These are phyloP conservation scores for Noctua comes DNA, from an alignment of 2,888 invertebrate species.

Conservation along the genomic window DNA sequence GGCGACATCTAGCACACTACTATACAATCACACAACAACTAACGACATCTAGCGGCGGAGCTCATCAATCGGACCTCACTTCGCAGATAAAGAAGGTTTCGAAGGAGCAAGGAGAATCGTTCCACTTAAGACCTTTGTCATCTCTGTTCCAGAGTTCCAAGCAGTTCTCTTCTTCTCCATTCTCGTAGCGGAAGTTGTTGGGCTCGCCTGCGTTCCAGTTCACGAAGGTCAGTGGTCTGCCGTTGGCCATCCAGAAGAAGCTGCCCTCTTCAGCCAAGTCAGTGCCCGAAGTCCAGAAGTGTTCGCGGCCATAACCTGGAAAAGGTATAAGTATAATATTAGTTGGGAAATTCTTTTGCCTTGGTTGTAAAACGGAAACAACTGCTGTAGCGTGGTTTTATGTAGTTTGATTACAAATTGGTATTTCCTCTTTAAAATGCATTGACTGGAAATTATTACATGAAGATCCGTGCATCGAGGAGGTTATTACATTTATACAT, in stretches of 20 bases:
- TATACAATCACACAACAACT: constrained; percentile 74
- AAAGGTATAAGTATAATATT: constrained; percentile 47
- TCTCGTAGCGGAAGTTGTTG: constrained; percentile 98
- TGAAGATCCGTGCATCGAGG: background rate
- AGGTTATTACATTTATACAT: background rate
- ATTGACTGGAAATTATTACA: constrained; percentile 25
- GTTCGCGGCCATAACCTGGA: constrained; percentile 96
- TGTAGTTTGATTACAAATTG: constrained; percentile 15
- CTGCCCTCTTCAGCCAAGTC: constrained; percentile 97
- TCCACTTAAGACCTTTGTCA: constrained; percentile 97
- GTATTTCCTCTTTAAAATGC: constrained; percentile 14
- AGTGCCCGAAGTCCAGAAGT: constrained; percentile 98
- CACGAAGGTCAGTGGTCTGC: constrained; percentile 96
- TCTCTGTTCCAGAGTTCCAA: constrained; percentile 97
- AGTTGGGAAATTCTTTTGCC: constrained; percentile 1
- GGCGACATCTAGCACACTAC: constrained; percentile 78
- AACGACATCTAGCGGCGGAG: constrained; percentile 53
- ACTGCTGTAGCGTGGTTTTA: constrained; percentile 22
- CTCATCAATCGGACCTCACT: constrained; percentile 91
- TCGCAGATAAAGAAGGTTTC: constrained; percentile 98
- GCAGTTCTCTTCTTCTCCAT: constrained; percentile 98
- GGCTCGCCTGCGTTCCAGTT: constrained; percentile 98
- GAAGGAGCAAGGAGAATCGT: constrained; percentile 98
- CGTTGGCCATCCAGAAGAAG: constrained; percentile 98
- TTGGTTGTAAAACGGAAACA: constrained; percentile 5